phyloP scores from a whole-genome alignment of 1,140 invertebrate genomes.

The Megathymus violae region DNA sequence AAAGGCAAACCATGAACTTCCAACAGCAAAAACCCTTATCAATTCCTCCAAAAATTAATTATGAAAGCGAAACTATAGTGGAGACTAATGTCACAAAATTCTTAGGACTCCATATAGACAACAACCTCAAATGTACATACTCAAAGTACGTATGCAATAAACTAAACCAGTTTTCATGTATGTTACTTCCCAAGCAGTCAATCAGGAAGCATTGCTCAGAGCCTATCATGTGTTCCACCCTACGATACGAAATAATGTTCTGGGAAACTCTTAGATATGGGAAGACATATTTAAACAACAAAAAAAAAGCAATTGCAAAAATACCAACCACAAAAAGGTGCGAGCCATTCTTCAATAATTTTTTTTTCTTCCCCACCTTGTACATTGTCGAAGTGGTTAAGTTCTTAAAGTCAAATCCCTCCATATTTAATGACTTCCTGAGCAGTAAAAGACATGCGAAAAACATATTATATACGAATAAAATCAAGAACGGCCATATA shows the following conservation, averaged over 20 bases:
- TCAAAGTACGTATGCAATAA: not conserved
- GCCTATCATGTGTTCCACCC: not conserved
- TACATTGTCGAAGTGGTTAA: too few species aligned
- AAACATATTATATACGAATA: too few species aligned
- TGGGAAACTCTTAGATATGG: not conserved
- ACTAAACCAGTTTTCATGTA: not conserved
- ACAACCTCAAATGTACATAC: slow-evolving; percentile 5
- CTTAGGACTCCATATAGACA: slow-evolving; percentile 9
- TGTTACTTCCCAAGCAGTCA: not conserved
- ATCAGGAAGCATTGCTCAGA: not conserved
- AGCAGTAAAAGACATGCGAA: too few species aligned
- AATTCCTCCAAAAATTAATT: not conserved
- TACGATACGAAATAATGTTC: not conserved
- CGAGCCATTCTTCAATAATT: too few species aligned
- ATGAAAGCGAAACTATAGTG: not conserved
- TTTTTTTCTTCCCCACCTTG: too few species aligned
- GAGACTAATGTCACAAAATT: slow-evolving; percentile 2
- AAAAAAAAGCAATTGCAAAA: too few species aligned
- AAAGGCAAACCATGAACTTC: slow-evolving; percentile 22
- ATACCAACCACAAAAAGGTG: too few species aligned
- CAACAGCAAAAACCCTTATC: not conserved
- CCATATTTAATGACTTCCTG: too few species aligned
- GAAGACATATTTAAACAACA: not conserved
- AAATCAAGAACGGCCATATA: too few species aligned
- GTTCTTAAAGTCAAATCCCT: too few species aligned